A percentile compares a stretch with the other conserved stretches of the same genome.
Conservation (phyloP, 2,888 invertebrate species). For the Apocheima hispidaria region DNA sequence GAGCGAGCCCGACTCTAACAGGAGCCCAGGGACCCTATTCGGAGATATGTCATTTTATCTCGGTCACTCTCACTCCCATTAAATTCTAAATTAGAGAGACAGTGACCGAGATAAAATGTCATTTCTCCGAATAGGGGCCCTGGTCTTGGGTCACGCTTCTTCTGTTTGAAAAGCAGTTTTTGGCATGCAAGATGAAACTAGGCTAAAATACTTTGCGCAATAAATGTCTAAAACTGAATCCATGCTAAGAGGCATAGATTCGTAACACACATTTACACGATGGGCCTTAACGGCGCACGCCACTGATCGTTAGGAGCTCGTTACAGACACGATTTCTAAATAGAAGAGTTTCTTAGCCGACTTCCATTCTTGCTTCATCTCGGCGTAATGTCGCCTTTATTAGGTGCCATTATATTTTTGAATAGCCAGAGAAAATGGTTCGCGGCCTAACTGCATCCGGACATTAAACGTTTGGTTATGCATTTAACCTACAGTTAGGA, state of each 20-base stretch:
- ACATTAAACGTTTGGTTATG: constrained; percentile 17
- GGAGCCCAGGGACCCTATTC: too few relatives aligned
- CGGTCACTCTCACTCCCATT: too few relatives aligned
- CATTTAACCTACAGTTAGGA: constrained; percentile 8
- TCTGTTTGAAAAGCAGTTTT: too few relatives aligned
- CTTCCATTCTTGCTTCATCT: constrained; percentile 26
- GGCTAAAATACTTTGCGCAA: neutral
- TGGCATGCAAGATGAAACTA: neutral
- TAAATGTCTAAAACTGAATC: constrained; percentile 8
- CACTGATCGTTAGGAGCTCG: constrained; percentile 24
- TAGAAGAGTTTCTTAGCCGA: constrained; percentile 16
- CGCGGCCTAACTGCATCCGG: constrained; percentile 26
- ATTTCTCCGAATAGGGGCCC: too few relatives aligned
- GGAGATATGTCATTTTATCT: too few relatives aligned
- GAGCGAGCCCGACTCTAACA: too few relatives aligned
- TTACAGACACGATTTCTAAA: constrained; percentile 31
- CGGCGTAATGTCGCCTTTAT: constrained; percentile 27
- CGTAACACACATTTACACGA: too few relatives aligned
- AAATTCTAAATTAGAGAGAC: too few relatives aligned
- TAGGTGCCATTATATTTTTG: constrained; percentile 26
- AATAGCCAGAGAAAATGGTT: constrained; percentile 24
- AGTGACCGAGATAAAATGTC: too few relatives aligned
- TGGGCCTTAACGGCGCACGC: too few relatives aligned
- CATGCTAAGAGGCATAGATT: too few relatives aligned
- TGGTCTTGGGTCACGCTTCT: too few relatives aligned